Evolutionary conservation across 2,113 vertebrate species (phyloP).

Genomic region (Onychostruthus taczanowskii): DNA sequence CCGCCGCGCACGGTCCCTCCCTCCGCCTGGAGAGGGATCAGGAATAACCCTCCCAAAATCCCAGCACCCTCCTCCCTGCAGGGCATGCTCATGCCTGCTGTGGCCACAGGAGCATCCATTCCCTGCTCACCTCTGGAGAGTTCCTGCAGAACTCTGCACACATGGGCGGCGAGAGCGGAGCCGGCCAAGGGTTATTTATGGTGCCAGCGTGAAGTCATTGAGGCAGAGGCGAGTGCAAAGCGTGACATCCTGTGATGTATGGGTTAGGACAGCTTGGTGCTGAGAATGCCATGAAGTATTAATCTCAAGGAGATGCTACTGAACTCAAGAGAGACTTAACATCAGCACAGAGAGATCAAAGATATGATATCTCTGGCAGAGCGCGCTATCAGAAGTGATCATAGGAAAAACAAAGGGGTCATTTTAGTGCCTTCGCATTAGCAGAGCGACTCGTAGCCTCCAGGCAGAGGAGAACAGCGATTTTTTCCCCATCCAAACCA

Average conservation of each 20-base stretch:
- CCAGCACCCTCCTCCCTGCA: not conserved
- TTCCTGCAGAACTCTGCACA: not conserved
- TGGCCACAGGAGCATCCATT: not conserved
- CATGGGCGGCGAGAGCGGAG: not conserved
- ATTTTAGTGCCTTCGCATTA: constrained; percentile 50
- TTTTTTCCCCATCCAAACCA: not conserved
- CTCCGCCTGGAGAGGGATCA: not conserved
- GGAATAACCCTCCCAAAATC: not conserved
- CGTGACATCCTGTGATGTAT: constrained; percentile 82
- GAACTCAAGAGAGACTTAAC: constrained; percentile 78
- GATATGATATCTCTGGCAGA: constrained; percentile 77
- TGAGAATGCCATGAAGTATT: constrained; percentile 83
- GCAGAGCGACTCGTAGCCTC: constrained; percentile 26
- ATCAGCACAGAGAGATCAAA: constrained; percentile 79
- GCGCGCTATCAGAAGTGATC: constrained; percentile 66
- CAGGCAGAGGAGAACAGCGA: not conserved
- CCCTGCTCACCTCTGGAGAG: not conserved
- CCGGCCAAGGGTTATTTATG: constrained; percentile 30
- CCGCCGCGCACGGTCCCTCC: not conserved
- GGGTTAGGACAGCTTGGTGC: constrained; percentile 86
- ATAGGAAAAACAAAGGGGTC: constrained; percentile 69
- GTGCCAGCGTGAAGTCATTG: constrained; percentile 23
- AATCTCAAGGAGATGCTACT: constrained; percentile 80
- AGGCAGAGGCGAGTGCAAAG: constrained; percentile 57
- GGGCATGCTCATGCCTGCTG: accelerated